Evolutionary conservation across 1,140 invertebrate genomes (phyloP), one percentile per base, ranked within the genome.

Genomic region (Drosophila miranda): DNA sequence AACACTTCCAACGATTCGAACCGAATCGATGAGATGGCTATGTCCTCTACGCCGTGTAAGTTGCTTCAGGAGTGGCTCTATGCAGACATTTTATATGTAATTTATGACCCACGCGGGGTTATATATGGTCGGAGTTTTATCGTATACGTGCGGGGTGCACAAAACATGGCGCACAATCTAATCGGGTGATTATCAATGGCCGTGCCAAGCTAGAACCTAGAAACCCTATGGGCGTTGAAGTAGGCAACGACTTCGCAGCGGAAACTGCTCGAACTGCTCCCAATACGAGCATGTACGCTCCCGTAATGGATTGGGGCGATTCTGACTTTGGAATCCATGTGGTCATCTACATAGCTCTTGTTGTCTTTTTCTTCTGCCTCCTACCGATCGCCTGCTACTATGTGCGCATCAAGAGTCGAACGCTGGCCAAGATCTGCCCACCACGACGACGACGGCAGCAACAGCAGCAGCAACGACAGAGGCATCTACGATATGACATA

Each of bases 351-450:
- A 9, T 86, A 58, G 56, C 52, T 1, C 19, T 88, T 21, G 34
- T 67, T 3, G 6, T 88, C 0, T 14, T 87, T n/a, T 59, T 88
- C 11, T 87, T 88, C 23, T 78, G 78, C 48, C 41, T 76, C 0
- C 46, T 89, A 6, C 87, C 87, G 1, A n/a, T 89, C 8, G 41
- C 79, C 8, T 89, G 87, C 60, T 89, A 69, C 42, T 78, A 72
- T 68, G 71, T 90, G 30, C 87, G 82, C 34, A 63, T 89, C 28
- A 71, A 80, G 56, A 89, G 60, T 50, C 63, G 63, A 50, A 71
- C 76, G 8, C 57, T 89, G 34, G 76, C 70, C 2, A 89, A 73
- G 52, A 54, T 89, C n/a, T 88, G 82, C 13, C 73, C 59, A 23
- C 74, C 75, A 6, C 57, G 75, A 43, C 56, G 83, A 43, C 63